These are phyloP conservation scores for Agonopterix alstromeriana DNA, from an alignment of 2,888 invertebrate genomes.

Conservation along the genomic window DNA sequence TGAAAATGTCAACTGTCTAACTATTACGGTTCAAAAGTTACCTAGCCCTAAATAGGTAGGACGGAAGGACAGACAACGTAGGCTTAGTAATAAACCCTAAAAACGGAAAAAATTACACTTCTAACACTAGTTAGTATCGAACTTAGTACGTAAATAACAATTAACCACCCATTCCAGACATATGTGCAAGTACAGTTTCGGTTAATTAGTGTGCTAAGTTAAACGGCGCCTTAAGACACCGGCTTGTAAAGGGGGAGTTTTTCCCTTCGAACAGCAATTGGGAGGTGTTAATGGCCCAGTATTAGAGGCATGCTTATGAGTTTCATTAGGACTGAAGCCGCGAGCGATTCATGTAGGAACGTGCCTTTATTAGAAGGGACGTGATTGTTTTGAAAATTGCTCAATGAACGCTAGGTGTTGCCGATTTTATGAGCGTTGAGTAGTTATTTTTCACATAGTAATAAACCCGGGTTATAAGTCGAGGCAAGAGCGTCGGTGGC, in stretches of 20 bases:
- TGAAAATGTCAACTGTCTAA: no score
- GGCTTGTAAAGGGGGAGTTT: constrained; percentile 44
- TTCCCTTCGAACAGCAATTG: constrained; percentile 55
- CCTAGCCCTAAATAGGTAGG: no score
- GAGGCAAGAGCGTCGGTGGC: no score
- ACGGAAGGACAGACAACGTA: no score
- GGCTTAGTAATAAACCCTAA: no score
- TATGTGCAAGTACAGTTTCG: constrained; percentile 27
- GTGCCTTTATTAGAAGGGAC: constrained; percentile 65
- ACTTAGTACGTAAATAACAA: constrained; percentile 15
- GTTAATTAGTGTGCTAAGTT: constrained; percentile 57
- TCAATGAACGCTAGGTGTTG: constrained; percentile 25
- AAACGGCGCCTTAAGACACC: constrained; percentile 48
- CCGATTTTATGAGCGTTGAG: no score
- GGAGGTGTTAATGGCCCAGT: constrained; percentile 61
- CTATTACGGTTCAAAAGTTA: no score
- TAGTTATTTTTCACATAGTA: no score
- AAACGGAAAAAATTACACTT: no score
- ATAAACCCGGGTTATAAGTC: no score
- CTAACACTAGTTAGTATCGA: not conserved
- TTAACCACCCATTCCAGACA: constrained; percentile 15
- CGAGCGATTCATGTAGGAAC: constrained; percentile 66
- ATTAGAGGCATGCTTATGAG: constrained; percentile 68
- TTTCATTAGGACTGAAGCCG: constrained; percentile 65
- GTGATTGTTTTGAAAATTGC: constrained; percentile 66